A percentile compares a stretch with the other conserved stretches of the same genome.
Conservation (phyloP, 2,888 invertebrate species). For the Stenurella melanura region DNA sequence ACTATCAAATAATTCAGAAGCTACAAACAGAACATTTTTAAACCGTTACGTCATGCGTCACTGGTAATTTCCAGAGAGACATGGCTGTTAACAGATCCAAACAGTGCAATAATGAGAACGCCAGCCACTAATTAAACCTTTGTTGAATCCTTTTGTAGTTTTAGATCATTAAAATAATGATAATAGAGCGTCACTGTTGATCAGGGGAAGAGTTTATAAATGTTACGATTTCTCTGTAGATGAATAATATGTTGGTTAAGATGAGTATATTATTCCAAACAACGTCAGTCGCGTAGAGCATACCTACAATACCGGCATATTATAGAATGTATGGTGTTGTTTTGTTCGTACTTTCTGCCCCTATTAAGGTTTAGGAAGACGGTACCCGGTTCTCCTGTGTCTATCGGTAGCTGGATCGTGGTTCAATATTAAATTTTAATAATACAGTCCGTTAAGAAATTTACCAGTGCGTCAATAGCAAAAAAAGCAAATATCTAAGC, state of each 20-base stretch:
- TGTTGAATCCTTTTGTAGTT: background rate
- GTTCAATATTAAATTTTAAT: too few species aligned
- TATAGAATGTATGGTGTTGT: background rate
- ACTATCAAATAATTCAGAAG: too few species aligned
- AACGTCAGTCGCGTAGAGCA: background rate
- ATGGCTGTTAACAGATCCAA: background rate
- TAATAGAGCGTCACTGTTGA: background rate
- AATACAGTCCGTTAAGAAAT: too few species aligned
- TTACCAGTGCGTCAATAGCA: too few species aligned
- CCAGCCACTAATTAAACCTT: background rate
- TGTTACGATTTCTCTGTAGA: background rate
- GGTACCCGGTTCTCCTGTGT: too few species aligned
- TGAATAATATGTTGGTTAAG: background rate
- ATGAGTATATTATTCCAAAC: background rate
- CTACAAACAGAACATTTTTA: background rate
- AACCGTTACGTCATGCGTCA: background rate
- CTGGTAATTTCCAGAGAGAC: background rate
- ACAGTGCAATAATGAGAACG: background rate
- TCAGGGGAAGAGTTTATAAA: background rate
- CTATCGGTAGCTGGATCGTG: too few species aligned
- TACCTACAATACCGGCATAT: background rate
- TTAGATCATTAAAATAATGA: background rate
- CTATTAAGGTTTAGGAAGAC: too few species aligned
- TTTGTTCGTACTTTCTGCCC: too few species aligned
- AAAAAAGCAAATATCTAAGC: too few species aligned